Evolutionary conservation across 2,888 invertebrate genomes (phyloP).

Genomic region (Acholoe squamosa): DNA sequence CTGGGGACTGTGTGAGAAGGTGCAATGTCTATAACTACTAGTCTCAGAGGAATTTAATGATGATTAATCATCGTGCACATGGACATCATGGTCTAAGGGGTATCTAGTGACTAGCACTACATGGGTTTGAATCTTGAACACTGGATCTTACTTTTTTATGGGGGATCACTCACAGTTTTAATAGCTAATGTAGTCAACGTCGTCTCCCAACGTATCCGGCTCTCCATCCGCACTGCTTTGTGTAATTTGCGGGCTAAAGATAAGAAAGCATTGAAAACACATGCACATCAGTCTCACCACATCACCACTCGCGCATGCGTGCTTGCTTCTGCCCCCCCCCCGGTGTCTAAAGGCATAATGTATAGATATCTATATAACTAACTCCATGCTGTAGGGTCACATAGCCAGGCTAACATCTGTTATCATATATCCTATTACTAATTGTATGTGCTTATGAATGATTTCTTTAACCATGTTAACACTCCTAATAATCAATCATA

Average conservation of each 20-base stretch:
- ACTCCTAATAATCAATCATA: not conserved
- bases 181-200: constrained; percentile 51
- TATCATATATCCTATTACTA: too few relatives aligned
- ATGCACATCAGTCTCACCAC: constrained; percentile 36
- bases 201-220: constrained; percentile 37
- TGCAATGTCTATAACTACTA: too few relatives aligned
- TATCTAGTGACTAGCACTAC: constrained; percentile 4
- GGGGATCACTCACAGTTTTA: constrained; percentile 45
- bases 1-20: too few relatives aligned
- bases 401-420: too few relatives aligned
- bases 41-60: too few relatives aligned
- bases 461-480: too few relatives aligned
- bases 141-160: not conserved
- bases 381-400: too few relatives aligned
- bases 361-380: too few relatives aligned
- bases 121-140: not conserved
- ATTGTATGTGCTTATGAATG: too few relatives aligned
- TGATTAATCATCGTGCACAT: too few relatives aligned
- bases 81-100: not conserved
- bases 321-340: not conserved
- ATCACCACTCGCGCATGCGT: not conserved
- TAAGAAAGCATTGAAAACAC: constrained; percentile 47
- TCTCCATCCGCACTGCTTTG: constrained; percentile 54
- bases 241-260: constrained; percentile 55
- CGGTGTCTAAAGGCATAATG: too few relatives aligned